Percentiles rank a stretch among this genome's conserved stretches.
phyloP scores from a whole-genome alignment of 30 jellyfish, hydroid and myxozoan species.

The Rhopilema esculentum region DNA sequence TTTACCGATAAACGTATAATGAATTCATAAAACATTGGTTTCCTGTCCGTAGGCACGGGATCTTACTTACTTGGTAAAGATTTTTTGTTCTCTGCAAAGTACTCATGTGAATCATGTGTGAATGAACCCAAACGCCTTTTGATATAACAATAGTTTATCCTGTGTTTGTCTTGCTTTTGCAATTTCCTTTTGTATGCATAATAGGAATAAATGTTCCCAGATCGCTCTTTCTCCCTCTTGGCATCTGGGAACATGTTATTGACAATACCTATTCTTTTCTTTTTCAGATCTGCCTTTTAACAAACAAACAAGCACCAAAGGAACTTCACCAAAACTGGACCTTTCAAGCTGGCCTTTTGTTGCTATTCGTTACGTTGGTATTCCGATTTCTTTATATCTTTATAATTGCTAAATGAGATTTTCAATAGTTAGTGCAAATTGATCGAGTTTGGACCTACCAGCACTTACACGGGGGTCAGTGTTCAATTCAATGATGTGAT shows the following conservation, averaged over 20 bases:
- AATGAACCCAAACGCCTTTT: too few species aligned
- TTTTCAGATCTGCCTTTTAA: not conserved
- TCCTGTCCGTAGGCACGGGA: too few species aligned
- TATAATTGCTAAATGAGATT: not conserved
- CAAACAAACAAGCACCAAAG: not conserved
- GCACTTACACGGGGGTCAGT: not conserved
- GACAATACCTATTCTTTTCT: not conserved
- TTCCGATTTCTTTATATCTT: slow-evolving; percentile 20
- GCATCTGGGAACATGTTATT: not conserved
- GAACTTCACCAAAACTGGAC: slow-evolving; percentile 15
- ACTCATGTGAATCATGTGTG: too few species aligned
- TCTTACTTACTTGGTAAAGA: too few species aligned
- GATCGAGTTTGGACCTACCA: not conserved
- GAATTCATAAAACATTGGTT: too few species aligned
- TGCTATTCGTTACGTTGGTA: slow-evolving; percentile 13
- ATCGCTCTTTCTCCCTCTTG: not conserved
- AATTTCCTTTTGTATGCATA: not conserved
- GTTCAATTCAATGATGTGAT: too few species aligned
- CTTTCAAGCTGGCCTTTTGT: slow-evolving; percentile 1
- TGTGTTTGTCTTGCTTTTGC: not conserved
- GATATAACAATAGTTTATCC: not conserved
- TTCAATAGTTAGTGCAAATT: not conserved
- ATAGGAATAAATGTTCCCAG: not conserved
- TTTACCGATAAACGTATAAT: too few species aligned
- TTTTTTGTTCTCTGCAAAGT: too few species aligned